Percentiles rank a stretch among this genome's conserved stretches.
Conservation (phyloP, 1,140 invertebrate species). For the Heliconius congener region DNA sequence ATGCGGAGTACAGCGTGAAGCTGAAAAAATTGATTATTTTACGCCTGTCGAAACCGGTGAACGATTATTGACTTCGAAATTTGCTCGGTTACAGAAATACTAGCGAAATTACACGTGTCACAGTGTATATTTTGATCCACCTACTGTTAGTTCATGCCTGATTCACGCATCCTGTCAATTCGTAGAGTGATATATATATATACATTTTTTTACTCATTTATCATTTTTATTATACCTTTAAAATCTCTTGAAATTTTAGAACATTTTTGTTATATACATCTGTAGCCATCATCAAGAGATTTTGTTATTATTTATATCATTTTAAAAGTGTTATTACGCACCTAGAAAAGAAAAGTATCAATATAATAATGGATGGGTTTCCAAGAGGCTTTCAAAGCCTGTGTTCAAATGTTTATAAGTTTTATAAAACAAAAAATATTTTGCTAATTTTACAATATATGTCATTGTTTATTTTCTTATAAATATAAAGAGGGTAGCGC, state of each 20-base stretch:
- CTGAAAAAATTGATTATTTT: background rate
- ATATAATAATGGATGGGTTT: too few species aligned
- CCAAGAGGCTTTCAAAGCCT: too few species aligned
- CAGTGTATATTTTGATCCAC: slow-evolving; percentile 5
- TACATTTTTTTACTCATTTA: background rate
- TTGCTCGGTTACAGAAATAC: slow-evolving; percentile 1
- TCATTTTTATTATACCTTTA: background rate
- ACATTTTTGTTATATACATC: background rate
- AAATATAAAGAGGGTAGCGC: too few species aligned
- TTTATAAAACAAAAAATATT: too few species aligned
- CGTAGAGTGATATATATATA: background rate
- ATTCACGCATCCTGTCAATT: slow-evolving; percentile 6
- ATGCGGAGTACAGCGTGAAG: too few species aligned
- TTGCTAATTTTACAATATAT: too few species aligned
- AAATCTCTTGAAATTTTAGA: background rate
- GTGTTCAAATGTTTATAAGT: too few species aligned
- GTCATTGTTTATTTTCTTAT: too few species aligned
- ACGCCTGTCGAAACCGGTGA: background rate
- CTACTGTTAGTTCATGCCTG: background rate
- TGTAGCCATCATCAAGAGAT: too few species aligned
- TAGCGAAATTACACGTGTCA: slow-evolving; percentile 2
- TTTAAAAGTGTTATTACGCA: too few species aligned
- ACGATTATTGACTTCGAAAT: background rate
- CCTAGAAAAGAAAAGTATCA: too few species aligned
- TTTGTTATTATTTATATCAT: background rate